Evolutionary conservation across 2,797 vertebrate species (phyloP).

Genomic region (Chaetophractus vellerosus): DNA sequence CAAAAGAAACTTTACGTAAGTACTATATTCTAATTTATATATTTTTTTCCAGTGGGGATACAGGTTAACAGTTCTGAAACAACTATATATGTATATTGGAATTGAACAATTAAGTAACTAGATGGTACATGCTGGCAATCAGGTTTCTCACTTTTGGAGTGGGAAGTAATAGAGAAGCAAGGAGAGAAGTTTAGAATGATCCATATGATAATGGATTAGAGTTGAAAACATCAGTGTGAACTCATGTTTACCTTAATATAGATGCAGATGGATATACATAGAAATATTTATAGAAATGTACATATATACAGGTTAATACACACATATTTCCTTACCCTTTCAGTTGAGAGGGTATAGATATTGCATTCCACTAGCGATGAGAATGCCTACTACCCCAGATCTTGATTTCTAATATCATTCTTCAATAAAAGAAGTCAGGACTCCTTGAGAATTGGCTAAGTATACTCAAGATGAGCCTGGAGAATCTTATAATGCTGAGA

Average conservation of each 20-base stretch:
- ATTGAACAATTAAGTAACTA: neutral
- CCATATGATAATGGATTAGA: too few relatives aligned
- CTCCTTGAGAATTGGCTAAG: neutral
- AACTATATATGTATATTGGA: neutral
- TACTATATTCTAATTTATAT: neutral
- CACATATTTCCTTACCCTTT: neutral
- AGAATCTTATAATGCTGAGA: neutral
- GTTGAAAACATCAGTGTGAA: neutral
- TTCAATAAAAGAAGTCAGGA: neutral
- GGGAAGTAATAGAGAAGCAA: neutral
- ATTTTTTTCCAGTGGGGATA: too few relatives aligned
- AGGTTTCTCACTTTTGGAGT: neutral
- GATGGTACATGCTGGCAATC: neutral
- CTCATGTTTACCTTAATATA: neutral
- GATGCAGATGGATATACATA: neutral
- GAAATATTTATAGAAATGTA: neutral
- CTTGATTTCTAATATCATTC: neutral
- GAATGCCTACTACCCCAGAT: neutral
- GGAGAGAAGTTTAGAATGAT: neutral
- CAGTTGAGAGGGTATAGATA: neutral
- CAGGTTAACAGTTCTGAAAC: neutral
- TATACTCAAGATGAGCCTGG: neutral
- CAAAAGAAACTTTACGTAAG: neutral
- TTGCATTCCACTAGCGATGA: neutral
- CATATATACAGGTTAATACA: neutral